Percentiles rank a stretch among this genome's conserved stretches.
phyloP scores from a whole-genome alignment of 2,797 vertebrate species.

The Tapirus indicus region DNA sequence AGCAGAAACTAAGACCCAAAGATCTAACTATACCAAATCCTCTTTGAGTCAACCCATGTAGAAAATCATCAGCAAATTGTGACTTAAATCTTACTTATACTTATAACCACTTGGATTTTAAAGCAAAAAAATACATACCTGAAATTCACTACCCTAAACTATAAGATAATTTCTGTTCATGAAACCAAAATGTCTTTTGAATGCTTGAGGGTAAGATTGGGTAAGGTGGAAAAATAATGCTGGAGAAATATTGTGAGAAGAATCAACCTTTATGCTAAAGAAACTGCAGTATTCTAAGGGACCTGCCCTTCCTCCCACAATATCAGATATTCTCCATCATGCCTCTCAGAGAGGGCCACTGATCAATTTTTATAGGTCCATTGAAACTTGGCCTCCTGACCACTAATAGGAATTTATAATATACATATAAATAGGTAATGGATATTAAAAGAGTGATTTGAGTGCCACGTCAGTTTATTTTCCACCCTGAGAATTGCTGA shows the following conservation, averaged over 20 bases:
- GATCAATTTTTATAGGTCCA: constrained; percentile 36
- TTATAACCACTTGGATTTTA: constrained; percentile 43
- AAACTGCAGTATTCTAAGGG: not conserved
- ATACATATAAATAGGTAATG: not conserved
- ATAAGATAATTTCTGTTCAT: constrained; percentile 39
- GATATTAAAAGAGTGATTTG: constrained; percentile 61
- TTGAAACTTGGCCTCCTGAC: constrained; percentile 42
- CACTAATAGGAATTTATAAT: constrained; percentile 21
- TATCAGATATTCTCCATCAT: not conserved
- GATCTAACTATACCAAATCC: not conserved
- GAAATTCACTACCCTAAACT: not conserved
- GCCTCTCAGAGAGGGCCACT: not conserved
- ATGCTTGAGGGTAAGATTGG: not conserved
- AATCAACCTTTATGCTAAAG: not conserved
- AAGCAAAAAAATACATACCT: not conserved
- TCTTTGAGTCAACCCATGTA: constrained; percentile 4
- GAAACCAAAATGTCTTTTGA: constrained; percentile 57
- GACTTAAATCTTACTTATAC: not conserved
- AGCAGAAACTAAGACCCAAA: constrained; percentile 37
- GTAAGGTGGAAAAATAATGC: constrained; percentile 12
- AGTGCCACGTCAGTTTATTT: constrained; percentile 16
- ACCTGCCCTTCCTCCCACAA: not conserved
- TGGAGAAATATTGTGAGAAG: constrained; percentile 14
- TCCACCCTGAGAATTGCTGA: not conserved
- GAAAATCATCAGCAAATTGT: constrained; percentile 55